Conservation (phyloP, 2,888 invertebrate species). For the Caprella mutica region DNA sequence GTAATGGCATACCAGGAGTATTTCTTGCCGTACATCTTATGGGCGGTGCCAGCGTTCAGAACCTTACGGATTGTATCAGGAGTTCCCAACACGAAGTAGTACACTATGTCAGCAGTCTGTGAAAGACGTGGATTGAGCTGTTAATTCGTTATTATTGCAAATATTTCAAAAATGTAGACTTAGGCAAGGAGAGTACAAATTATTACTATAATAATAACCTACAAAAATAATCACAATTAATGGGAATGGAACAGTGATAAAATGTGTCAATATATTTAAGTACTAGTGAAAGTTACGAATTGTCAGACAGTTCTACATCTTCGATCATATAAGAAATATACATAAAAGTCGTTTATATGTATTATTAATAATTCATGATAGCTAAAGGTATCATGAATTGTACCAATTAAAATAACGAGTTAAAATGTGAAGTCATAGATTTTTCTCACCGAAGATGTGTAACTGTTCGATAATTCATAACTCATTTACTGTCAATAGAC, state of each 20-base stretch:
- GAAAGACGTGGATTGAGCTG: neutral
- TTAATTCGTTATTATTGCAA: neutral
- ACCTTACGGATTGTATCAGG: slow-evolving; percentile 57
- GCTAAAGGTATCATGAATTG: too few relatives aligned
- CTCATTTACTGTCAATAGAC: neutral
- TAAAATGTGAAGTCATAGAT: too few relatives aligned
- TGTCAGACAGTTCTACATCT: too few relatives aligned
- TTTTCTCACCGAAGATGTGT: too few relatives aligned
- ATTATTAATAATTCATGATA: neutral
- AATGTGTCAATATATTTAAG: neutral
- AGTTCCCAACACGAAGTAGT: slow-evolving; percentile 73
- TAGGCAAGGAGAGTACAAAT: neutral
- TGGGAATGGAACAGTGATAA: neutral
- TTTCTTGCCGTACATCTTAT: slow-evolving; percentile 67
- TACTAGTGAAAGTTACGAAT: too few relatives aligned
- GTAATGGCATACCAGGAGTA: slow-evolving; percentile 79
- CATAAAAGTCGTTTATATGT: neutral
- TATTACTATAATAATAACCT: neutral
- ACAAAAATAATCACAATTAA: neutral
- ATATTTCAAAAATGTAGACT: neutral
- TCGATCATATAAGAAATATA: too few relatives aligned
- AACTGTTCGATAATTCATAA: too few relatives aligned
- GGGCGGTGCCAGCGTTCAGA: slow-evolving; percentile 57
- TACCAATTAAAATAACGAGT: too few relatives aligned
- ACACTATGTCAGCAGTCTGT: slow-evolving; percentile 79